These are phyloP conservation scores for Ormia ochracea DNA, from an alignment of 2,888 invertebrate genomes.

Conservation along the genomic window DNA sequence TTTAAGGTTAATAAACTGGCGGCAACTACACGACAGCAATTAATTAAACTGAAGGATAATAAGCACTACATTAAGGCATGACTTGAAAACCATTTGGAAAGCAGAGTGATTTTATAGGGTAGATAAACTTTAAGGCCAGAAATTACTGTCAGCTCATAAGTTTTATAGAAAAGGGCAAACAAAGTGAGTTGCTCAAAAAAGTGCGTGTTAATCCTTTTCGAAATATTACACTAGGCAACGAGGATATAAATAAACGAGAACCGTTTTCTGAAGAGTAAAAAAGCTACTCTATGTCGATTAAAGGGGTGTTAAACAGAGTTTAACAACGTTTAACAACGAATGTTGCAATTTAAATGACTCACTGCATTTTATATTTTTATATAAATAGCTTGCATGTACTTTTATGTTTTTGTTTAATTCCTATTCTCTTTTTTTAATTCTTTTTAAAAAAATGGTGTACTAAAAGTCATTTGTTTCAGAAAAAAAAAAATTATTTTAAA, in stretches of 20 bases:
- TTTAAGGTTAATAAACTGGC: constrained; percentile 13
- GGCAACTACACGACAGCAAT: not conserved
- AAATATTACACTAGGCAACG: constrained; percentile 8
- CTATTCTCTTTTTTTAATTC: not conserved
- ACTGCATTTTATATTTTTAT: not conserved
- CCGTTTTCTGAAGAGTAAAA: not conserved
- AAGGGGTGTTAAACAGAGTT: constrained; percentile 40
- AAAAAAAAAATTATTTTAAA: not conserved
- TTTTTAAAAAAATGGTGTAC: constrained; percentile 27
- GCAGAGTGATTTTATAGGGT: not conserved
- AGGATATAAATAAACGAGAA: constrained; percentile 11
- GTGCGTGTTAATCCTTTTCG: constrained; percentile 20
- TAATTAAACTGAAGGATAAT: not conserved
- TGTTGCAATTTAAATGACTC: constrained; percentile 31
- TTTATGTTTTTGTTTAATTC: not conserved
- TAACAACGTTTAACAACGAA: constrained; percentile 31
- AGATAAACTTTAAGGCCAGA: not conserved
- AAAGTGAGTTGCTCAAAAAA: not conserved
- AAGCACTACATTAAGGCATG: not conserved
- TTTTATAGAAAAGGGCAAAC: not conserved
- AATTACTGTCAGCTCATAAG: not conserved
- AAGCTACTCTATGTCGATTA: not conserved
- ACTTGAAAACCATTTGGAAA: not conserved
- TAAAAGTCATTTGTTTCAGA: not conserved
- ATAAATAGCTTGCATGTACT: not conserved